phyloP scores from a whole-genome alignment of 2,888 invertebrate genomes.

The Eupithecia vulgata region DNA sequence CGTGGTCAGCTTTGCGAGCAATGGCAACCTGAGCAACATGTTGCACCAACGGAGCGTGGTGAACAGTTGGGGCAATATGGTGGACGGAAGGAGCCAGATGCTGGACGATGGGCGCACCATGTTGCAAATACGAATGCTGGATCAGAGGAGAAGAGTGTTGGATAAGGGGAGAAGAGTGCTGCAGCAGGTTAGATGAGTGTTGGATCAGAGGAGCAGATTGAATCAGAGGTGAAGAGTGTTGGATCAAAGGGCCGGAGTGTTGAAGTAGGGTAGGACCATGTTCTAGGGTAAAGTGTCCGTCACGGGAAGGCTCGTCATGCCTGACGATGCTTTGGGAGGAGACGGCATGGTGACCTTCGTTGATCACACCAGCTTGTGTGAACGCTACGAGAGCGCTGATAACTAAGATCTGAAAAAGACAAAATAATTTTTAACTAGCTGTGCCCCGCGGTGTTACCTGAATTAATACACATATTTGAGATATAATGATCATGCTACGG shows the following conservation, averaged over 20 bases:
- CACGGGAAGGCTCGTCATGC: constrained; percentile 67
- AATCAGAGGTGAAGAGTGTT: constrained; percentile 50
- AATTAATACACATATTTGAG: too few relatives aligned
- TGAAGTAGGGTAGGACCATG: constrained; percentile 52
- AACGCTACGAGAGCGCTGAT: constrained; percentile 73
- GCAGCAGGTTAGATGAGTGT: constrained; percentile 40
- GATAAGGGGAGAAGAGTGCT: constrained; percentile 32
- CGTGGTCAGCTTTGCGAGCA: constrained; percentile 55
- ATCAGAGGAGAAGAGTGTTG: constrained; percentile 46
- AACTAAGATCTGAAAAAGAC: constrained; percentile 68
- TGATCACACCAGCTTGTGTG: constrained; percentile 75
- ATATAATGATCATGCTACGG: too few relatives aligned
- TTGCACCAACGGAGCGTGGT: constrained; percentile 54
- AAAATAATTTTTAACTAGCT: background rate
- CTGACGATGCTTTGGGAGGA: constrained; percentile 77
- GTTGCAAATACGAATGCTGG: constrained; percentile 46
- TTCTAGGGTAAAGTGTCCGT: constrained; percentile 46
- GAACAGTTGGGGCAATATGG: constrained; percentile 56
- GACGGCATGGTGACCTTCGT: constrained; percentile 62
- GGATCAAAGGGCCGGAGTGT: constrained; percentile 45
- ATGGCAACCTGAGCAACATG: constrained; percentile 54
- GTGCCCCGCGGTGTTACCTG: too few relatives aligned
- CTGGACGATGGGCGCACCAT: constrained; percentile 51
- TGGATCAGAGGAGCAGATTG: constrained; percentile 44
- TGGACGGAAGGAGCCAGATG: constrained; percentile 57